Conservation (phyloP, 2,888 invertebrate species). For the Anagyrus pseudococci region DNA sequence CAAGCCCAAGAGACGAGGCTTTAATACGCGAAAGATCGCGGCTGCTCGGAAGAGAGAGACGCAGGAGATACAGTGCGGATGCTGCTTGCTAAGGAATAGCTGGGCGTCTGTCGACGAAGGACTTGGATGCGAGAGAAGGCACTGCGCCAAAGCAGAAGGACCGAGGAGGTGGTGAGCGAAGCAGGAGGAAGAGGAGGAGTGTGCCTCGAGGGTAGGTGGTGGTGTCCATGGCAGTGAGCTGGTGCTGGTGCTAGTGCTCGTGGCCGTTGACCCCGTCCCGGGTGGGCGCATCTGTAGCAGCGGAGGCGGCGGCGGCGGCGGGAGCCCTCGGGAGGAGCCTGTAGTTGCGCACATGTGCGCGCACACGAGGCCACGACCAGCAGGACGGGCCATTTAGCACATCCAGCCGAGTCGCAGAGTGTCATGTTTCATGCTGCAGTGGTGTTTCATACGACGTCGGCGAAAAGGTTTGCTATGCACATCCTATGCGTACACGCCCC, state of each 20-base stretch:
- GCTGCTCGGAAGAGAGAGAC: too few relatives aligned
- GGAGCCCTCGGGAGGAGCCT: neutral
- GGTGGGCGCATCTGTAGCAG: neutral
- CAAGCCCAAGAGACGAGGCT: too few relatives aligned
- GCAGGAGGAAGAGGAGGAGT: too few relatives aligned
- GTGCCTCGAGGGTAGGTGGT: too few relatives aligned
- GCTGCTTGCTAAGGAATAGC: too few relatives aligned
- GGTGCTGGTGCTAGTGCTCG: neutral
- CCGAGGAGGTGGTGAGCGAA: too few relatives aligned
- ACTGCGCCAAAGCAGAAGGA: too few relatives aligned
- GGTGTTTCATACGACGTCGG: slow-evolving; percentile 57
- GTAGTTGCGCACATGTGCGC: neutral
- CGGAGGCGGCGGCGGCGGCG: neutral
- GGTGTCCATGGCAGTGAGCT: too few relatives aligned
- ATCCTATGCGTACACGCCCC: neutral
- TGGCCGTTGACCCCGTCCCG: slow-evolving; percentile 7
- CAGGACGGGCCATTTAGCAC: slow-evolving; percentile 11
- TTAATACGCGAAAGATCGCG: too few relatives aligned
- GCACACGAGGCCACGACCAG: neutral
- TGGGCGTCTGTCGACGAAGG: too few relatives aligned
- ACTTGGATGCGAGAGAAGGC: too few relatives aligned
- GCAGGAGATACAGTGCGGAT: neutral
- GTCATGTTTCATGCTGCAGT: slow-evolving; percentile 60
- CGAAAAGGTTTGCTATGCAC: slow-evolving; percentile 53
- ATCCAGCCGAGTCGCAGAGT: slow-evolving; percentile 40